Percentiles rank a stretch among this genome's conserved stretches.
Conservation (phyloP, 2,888 invertebrate species). For the Neoaliturus tenellus region DNA sequence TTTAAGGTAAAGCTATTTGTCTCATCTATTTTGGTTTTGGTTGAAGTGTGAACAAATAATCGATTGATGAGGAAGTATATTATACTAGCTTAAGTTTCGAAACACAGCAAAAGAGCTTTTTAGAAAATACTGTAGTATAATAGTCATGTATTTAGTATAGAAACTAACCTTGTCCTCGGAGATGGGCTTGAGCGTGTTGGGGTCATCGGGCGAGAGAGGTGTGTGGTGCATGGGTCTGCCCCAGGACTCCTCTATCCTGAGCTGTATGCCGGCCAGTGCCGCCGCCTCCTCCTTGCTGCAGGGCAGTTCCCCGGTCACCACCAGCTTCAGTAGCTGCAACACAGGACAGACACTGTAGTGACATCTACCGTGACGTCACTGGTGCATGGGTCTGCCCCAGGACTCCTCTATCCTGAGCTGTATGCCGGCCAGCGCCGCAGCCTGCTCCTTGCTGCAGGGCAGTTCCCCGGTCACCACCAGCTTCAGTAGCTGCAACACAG, state of each 20-base stretch:
- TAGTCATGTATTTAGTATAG: too few species aligned
- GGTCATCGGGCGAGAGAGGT: constrained; percentile 67
- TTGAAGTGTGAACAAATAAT: too few species aligned
- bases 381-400: too few species aligned
- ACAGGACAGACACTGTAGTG: constrained; percentile 6
- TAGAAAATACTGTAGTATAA: too few species aligned
- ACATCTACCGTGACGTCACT: not conserved
- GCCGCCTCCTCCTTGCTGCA: constrained; percentile 80
- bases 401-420: too few species aligned
- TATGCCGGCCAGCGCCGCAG: constrained; percentile 78
- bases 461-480: too few species aligned
- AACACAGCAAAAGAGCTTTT: too few species aligned
- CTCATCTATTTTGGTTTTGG: too few species aligned
- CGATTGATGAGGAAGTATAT: too few species aligned
- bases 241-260: constrained; percentile 78
- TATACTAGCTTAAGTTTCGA: too few species aligned
- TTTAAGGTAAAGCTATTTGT: too few species aligned
- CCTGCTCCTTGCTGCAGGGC: constrained; percentile 79
- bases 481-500: too few species aligned
- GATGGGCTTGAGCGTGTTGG: constrained; percentile 68
- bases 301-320: constrained; percentile 77
- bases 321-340: constrained; percentile 76
- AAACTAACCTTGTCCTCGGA: constrained; percentile 70
- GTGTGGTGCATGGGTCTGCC: constrained; percentile 68
- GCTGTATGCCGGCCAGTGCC: constrained; percentile 78